Evolutionary conservation across 2,113 vertebrate species (phyloP), one percentile per base, ranked within the genome.

Genomic region (Alexandromys fortis): DNA sequence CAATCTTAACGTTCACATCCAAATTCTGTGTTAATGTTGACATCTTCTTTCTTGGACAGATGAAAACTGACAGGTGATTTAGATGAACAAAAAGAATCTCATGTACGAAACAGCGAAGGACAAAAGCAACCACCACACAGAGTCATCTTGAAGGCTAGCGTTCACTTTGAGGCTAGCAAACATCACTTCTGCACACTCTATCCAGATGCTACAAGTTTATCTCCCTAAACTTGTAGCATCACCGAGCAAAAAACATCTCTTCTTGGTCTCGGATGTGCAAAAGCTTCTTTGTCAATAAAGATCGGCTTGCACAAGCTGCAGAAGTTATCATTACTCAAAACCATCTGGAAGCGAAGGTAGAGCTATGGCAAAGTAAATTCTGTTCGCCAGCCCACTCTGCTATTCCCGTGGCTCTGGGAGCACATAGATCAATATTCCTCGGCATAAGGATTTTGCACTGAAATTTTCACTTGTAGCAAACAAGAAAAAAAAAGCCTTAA

Each of bases 381-480:
- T 97, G 38, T 98, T 97, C 86, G 75, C 63, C 0, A 0, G 61
- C 22, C 65, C 86, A 77, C 97, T 95, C 86, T 49, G 28, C 24
- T 14, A 45, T 78, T 98, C 94, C 96, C 97, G 97, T 95, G 95
- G 95, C 98, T 98, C 96, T 85, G 94, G 97, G 97, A 98, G 98
- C 97, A 98, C 98, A 96, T 72, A 98, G 98, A 99, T 99, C 98
- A 96, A 99, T 99, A 98, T 91, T 98, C 98, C 97, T 97, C 97
- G 96, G 97, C 90, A 97, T 63, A 97, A 98, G 98, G 97, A 98
- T 98, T 98, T 92, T 94, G 89, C 94, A 97, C 97, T 1, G 24
- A 98, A 98, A 98, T 98, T 99, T 99, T 98, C 98, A 98, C 98
- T 99, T 98, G 96, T 98, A 98, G 97, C 98, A 98, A 98, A 98